phyloP scores from a whole-genome alignment of 2,888 invertebrate genomes.

The Calameuta filiformis region DNA sequence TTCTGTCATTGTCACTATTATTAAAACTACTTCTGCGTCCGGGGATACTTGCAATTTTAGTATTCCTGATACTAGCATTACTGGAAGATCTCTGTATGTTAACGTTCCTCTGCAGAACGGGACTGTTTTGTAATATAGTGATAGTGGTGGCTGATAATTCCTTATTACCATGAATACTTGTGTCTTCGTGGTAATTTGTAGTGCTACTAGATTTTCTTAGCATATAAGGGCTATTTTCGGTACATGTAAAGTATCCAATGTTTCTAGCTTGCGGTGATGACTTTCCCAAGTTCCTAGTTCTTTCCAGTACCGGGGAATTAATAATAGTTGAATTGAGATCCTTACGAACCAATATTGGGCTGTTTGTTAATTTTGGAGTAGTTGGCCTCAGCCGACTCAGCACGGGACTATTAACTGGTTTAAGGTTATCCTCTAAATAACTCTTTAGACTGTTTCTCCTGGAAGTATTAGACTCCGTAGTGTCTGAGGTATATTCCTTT shows the following conservation, averaged over 20 bases:
- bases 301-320: constrained; percentile 46
- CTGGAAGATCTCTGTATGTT: constrained; percentile 67
- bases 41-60: constrained; percentile 39
- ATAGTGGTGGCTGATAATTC: constrained; percentile 35
- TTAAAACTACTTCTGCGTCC: constrained; percentile 53
- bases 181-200: constrained; percentile 50
- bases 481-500: constrained; percentile 49
- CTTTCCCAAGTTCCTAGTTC: constrained; percentile 45
- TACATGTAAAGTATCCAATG: constrained; percentile 54
- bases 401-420: constrained; percentile 52
- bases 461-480: constrained; percentile 52
- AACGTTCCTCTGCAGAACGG: constrained; percentile 39
- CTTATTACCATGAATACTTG: constrained; percentile 32
- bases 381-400: constrained; percentile 45
- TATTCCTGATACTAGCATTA: constrained; percentile 63
- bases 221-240: constrained; percentile 57
- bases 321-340: constrained; percentile 40
- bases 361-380: constrained; percentile 53
- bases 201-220: constrained; percentile 54
- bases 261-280: constrained; percentile 45
- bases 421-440: constrained; percentile 40
- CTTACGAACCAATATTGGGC: constrained; percentile 52
- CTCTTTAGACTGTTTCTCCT: constrained; percentile 45
- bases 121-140: constrained; percentile 40
- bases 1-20: constrained; percentile 44